Conservation (phyloP, 2,888 invertebrate genomes). For the Smittia aterrima region DNA sequence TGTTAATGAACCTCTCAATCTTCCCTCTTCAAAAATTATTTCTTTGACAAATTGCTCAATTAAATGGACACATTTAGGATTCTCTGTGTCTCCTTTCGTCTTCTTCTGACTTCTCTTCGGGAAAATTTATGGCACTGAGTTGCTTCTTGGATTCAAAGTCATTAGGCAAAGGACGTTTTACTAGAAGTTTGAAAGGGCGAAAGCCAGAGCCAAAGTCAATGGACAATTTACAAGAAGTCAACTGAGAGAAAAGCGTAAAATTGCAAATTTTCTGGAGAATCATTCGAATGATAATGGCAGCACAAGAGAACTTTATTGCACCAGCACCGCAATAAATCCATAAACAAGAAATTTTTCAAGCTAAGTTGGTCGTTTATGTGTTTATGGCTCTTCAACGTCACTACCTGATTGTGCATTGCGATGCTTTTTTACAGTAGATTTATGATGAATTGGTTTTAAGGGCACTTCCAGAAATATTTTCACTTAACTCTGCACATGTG, state of each 20-base stretch:
- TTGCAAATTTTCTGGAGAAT: constrained; percentile 39
- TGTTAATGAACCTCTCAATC: constrained; percentile 25
- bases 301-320: constrained; percentile 19
- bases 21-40: not conserved
- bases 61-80: constrained; percentile 17
- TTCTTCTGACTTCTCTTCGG: not conserved
- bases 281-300: constrained; percentile 24
- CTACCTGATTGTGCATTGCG: constrained; percentile 10
- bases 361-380: not conserved
- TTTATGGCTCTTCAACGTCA: not conserved
- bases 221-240: constrained; percentile 18
- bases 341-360: constrained; percentile 17
- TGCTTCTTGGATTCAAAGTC: not conserved
- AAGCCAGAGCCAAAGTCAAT: no score
- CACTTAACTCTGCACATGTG: not conserved
- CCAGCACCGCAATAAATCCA: constrained; percentile 24
- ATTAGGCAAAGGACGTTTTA: constrained; percentile 16
- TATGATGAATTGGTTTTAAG: constrained; percentile 6
- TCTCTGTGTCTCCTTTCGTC: not conserved
- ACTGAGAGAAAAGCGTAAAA: constrained; percentile 31
- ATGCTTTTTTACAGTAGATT: constrained; percentile 5
- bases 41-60: constrained; percentile 20
- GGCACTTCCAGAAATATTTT: not conserved
- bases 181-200: not conserved
- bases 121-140: constrained; percentile 10